Conservation (phyloP, 37 sponge, comb jelly and placozoan species). For the Theonella swinhoei region DNA sequence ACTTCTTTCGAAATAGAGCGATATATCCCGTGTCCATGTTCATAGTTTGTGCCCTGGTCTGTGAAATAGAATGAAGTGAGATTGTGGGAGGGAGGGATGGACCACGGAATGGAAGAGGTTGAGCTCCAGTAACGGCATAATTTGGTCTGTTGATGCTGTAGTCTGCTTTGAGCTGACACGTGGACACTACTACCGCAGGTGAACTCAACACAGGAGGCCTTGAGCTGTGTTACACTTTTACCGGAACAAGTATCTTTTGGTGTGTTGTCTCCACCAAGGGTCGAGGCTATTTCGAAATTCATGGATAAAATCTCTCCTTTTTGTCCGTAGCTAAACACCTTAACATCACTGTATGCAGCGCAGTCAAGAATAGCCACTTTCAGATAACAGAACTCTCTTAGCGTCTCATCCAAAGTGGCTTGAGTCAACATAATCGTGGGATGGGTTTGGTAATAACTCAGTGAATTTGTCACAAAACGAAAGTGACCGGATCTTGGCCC, state of each 20-base stretch:
- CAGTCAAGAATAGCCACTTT: slow-evolving; percentile 38
- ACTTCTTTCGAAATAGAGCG: background rate
- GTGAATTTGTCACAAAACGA: background rate
- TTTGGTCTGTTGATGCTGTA: background rate
- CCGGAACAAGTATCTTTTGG: background rate
- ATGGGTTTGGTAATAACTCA: background rate
- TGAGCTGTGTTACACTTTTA: background rate
- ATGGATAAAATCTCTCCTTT: background rate
- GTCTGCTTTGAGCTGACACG: slow-evolving; percentile 22
- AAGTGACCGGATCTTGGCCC: background rate
- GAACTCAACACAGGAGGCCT: slow-evolving; percentile 28
- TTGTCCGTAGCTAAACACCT: slow-evolving; percentile 4
- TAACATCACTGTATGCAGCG: slow-evolving; percentile 10
- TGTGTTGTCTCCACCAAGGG: background rate
- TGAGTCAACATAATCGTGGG: background rate
- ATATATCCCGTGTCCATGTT: background rate
- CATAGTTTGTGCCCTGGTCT: background rate
- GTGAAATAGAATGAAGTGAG: slow-evolving; percentile 10
- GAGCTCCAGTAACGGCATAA: slow-evolving; percentile 37
- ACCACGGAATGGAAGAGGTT: background rate
- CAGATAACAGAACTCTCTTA: slow-evolving; percentile 9
- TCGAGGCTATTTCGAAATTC: background rate
- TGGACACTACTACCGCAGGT: slow-evolving; percentile 12
- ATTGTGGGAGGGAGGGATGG: slow-evolving; percentile 10
- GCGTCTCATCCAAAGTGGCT: background rate